Evolutionary conservation across 1,140 invertebrate species (phyloP).

Genomic region (Melanaphis sacchari): DNA sequence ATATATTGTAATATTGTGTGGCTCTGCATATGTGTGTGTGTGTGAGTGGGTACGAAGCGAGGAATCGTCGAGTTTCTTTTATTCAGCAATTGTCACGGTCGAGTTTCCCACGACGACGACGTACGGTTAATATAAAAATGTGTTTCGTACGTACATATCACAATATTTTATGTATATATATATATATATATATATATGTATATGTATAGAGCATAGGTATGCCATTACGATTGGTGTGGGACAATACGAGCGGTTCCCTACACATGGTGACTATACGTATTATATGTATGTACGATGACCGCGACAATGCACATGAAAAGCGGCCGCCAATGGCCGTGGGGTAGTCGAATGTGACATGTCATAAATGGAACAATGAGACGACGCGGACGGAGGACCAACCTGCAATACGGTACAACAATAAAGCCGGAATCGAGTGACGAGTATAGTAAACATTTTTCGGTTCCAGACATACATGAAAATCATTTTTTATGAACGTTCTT

Average conservation of each 20-base stretch:
- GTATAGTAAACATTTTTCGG: not conserved
- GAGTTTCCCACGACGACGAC: slow-evolving; percentile 55
- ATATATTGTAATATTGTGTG: not conserved
- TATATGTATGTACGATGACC: not conserved
- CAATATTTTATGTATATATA: not conserved
- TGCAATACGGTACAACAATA: not conserved
- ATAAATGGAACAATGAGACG: not conserved
- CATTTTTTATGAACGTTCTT: not conserved
- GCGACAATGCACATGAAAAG: slow-evolving; percentile 19
- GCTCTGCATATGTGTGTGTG: not conserved
- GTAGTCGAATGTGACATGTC: slow-evolving; percentile 40
- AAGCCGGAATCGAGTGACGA: not conserved
- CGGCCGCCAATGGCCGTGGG: slow-evolving; percentile 10
- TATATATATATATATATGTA: no score
- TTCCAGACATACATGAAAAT: not conserved
- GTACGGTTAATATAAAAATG: slow-evolving; percentile 36
- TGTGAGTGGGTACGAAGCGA: not conserved
- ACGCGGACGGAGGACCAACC: not conserved
- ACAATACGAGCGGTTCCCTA: not conserved
- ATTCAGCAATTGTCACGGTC: slow-evolving; percentile 38
- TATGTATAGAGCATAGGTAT: no score
- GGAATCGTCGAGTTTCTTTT: slow-evolving; percentile 39
- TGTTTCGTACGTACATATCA: not conserved
- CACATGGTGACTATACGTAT: not conserved
- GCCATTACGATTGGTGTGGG: not conserved